A percentile compares a stretch with the other conserved stretches of the same genome.
Evolutionary conservation across 2,113 vertebrate genomes (phyloP).

Genomic region (Stigmatopora argus): DNA sequence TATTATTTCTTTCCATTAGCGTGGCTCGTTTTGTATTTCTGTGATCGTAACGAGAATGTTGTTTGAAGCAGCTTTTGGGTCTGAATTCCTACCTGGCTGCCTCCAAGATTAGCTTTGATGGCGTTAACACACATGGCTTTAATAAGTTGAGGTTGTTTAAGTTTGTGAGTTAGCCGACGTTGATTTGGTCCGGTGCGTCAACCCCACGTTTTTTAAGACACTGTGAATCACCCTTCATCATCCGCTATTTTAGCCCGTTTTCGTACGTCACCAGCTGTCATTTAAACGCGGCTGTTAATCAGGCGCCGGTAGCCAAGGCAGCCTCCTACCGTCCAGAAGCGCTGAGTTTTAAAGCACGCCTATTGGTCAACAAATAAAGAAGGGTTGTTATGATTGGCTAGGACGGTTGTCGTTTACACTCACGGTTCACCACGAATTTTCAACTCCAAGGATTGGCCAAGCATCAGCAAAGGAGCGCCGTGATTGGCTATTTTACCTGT

Average conservation of each 20-base stretch:
- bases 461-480: too few relatives aligned
- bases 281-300: not conserved
- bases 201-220: not conserved
- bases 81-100: not conserved
- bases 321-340: not conserved
- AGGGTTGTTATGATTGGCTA: not conserved
- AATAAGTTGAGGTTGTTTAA: not conserved
- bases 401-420: not conserved
- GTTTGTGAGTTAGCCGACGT: not conserved
- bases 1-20: not conserved
- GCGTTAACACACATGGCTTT: not conserved
- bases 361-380: not conserved
- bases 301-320: not conserved
- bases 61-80: not conserved
- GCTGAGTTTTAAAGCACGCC: conserved; percentile 5
- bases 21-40: not conserved
- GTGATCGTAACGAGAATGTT: not conserved
- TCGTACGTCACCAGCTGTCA: not conserved
- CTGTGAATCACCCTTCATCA: not conserved
- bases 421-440: too few relatives aligned
- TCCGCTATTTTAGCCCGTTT: conserved; percentile 4
- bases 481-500: not conserved
- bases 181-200: conserved; percentile 1
- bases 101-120: not conserved
- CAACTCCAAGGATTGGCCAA: not conserved